A percentile compares a stretch with the other conserved stretches of the same genome.
Evolutionary conservation across 2,113 vertebrate species (phyloP).

Genomic region (Mellivora capensis): DNA sequence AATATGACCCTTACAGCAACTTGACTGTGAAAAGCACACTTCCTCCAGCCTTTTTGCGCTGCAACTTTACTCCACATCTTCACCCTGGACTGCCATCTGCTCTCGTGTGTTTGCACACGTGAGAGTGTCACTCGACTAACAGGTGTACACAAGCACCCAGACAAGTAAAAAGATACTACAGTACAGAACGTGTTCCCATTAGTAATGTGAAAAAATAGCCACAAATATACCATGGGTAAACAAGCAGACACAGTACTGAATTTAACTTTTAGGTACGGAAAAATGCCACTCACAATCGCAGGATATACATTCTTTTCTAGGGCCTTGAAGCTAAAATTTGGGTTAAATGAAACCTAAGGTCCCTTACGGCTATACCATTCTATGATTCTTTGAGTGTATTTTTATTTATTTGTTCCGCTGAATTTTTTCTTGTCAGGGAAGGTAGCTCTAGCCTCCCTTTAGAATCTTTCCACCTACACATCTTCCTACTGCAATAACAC

Average conservation of each 20-base stretch:
- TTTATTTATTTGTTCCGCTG: conserved; percentile 38
- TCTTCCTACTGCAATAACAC: not conserved
- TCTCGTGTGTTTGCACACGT: conserved; percentile 71
- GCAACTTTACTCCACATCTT: conserved; percentile 64
- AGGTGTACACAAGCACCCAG: conserved; percentile 67
- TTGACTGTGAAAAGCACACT: conserved; percentile 78
- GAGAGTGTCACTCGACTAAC: conserved; percentile 65
- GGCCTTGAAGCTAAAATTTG: not conserved
- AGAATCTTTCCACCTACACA: conserved; percentile 42
- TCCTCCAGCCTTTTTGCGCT: conserved; percentile 72
- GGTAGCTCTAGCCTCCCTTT: not conserved
- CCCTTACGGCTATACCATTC: not conserved
- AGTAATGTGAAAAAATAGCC: conserved; percentile 20
- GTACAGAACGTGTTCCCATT: conserved; percentile 62
- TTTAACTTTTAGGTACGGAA: conserved; percentile 26
- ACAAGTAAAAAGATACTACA: conserved; percentile 64
- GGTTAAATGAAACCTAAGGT: conserved; percentile 8
- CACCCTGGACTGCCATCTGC: conserved; percentile 75
- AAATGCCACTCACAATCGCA: not conserved
- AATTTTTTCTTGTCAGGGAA: not conserved
- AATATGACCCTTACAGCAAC: conserved; percentile 72
- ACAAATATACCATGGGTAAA: conserved; percentile 30
- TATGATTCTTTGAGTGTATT: not conserved
- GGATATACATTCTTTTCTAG: not conserved
- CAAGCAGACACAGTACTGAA: conserved; percentile 41